Evolutionary conservation across 1,140 invertebrate genomes (phyloP).

Genomic region (Holcopasites calliopsidis): DNA sequence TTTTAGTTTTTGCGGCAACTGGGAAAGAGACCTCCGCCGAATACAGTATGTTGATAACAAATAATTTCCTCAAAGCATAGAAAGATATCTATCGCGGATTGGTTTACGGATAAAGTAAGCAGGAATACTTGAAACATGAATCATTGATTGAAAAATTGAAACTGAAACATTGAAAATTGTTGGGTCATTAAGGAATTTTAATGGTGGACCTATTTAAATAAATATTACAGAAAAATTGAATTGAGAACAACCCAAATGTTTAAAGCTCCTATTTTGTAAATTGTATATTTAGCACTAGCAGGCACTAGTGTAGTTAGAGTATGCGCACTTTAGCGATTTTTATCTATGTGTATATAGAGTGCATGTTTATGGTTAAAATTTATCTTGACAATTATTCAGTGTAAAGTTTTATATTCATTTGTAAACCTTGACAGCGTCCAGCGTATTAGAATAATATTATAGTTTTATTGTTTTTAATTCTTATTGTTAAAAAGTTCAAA

Average conservation of each 20-base stretch:
- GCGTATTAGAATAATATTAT: not conserved
- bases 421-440: not conserved
- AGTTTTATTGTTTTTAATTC: not conserved
- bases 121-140: too few relatives aligned
- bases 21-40: too few relatives aligned
- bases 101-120: too few relatives aligned
- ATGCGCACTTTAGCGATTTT: slow-evolving; percentile 14
- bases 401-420: not conserved
- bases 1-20: too few relatives aligned
- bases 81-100: slow-evolving; percentile 31
- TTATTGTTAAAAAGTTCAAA: not conserved
- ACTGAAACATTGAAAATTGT: too few relatives aligned
- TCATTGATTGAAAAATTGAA: too few relatives aligned
- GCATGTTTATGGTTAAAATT: not conserved
- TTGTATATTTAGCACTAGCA: not conserved
- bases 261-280: not conserved
- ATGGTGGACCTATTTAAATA: too few relatives aligned
- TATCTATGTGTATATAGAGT: not conserved
- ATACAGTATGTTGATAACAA: too few relatives aligned
- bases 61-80: slow-evolving; percentile 21
- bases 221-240: too few relatives aligned
- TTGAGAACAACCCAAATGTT: not conserved
- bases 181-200: too few relatives aligned
- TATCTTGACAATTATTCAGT: not conserved
- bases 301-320: not conserved